Evolutionary conservation across 2,797 vertebrate species (phyloP), one percentile per base, ranked within the genome.

Genomic region (Rhincodon typus): DNA sequence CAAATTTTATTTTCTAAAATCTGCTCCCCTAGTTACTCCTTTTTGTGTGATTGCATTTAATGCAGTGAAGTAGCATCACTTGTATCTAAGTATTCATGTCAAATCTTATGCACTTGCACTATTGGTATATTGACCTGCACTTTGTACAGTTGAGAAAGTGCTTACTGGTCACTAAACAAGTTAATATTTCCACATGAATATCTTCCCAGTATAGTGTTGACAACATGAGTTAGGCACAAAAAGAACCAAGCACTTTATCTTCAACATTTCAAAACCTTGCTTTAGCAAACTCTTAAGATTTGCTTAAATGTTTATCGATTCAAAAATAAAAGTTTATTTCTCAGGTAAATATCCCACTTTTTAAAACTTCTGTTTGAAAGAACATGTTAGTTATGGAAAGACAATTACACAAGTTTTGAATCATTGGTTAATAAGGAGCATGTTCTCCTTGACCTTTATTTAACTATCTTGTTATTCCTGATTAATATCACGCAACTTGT

Each of bases 131-230:
- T 70, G 6, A 74, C 46, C 30, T 7, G 23, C 62, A 6, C 57
- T 94, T 27, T 94, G 66, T 69, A 69, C 38, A 93, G n/a, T 69
- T 93, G n/a, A 42, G 46, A 77, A 57, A 95, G 46, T 46, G 34
- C 46, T 57, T 57, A 30, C 94, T 95, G 70, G 94, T 95, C 42
- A 95, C 94, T 95, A 95, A 95, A 74, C 34, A 13, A 77, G 42
- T 72, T 94, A 46, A 46, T 94, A 46, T 72, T 94, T 70, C 67
- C 46, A 57, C 42, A 94, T 23, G 67, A 90, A 72, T 27, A 72
- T 70, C 67, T 94, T 23, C 93, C 69, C 91, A 94, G 67, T 94
- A 72, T 10, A 46, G 7, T 6, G 25, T 72, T 72, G 46, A 42
- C 66, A 69, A 42, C 67, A 94, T 94, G 67, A 70, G 67, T 42